Percentiles rank a stretch among this genome's conserved stretches.
These are phyloP conservation scores for Cyphomyrus discorhynchus DNA, from an alignment of 2,113 vertebrate genomes.

Conservation along the genomic window DNA sequence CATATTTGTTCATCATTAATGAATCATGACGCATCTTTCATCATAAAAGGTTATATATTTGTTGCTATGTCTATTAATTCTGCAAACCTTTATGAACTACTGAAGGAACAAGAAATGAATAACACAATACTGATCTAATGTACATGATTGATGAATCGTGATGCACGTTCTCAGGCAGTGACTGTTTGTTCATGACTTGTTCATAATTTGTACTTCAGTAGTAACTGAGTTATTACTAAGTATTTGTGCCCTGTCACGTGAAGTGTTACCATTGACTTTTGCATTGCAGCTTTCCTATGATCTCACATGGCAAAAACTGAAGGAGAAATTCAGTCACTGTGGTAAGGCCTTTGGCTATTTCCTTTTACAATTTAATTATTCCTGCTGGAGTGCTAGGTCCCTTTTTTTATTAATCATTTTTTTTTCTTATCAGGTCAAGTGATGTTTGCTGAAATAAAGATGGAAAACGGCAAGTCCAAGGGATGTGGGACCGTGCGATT, in stretches of 20 bases:
- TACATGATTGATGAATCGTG: not conserved
- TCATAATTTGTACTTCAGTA: not conserved
- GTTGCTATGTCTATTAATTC: not conserved
- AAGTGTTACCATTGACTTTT: not conserved
- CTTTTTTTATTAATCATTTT: not conserved
- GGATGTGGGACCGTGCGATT: conserved; percentile 95
- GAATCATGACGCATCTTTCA: not conserved
- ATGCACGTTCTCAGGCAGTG: not conserved
- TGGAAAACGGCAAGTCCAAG: conserved; percentile 96
- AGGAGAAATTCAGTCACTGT: conserved; percentile 95
- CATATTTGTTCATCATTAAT: not conserved
- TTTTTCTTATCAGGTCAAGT: conserved; percentile 73
- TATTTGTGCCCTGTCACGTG: not conserved
- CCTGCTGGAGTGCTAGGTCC: not conserved
- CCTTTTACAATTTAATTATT: not conserved
- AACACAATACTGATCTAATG: not conserved
- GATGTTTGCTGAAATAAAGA: conserved; percentile 98
- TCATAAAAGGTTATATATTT: not conserved
- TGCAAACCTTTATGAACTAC: not conserved
- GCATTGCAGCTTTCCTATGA: conserved; percentile 86
- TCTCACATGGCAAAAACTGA: conserved; percentile 96
- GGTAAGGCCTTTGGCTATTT: conserved; percentile 64
- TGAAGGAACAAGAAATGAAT: not conserved
- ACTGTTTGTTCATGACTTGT: not conserved
- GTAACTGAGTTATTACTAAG: not conserved